Evolutionary conservation across 2,113 vertebrate genomes (phyloP), one percentile per base, ranked within the genome.

Genomic region (Hymenochirus boettgeri): DNA sequence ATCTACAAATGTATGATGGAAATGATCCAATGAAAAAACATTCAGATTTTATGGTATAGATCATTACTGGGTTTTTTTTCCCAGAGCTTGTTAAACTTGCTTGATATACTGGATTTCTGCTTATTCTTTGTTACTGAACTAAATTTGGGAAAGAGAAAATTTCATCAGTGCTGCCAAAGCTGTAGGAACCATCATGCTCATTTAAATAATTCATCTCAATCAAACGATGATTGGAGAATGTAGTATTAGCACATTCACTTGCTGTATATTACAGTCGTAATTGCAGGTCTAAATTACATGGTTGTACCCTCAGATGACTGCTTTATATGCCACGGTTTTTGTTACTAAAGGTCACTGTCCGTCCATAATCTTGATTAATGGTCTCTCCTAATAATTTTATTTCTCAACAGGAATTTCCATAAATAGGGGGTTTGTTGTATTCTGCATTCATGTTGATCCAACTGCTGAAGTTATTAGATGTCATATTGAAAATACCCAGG

Each of bases 231-330:
- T 13, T 26, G 31, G 52, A 64, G 35, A 65, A 65, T 56, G 35
- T 31, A 19, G 39, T 54, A 37, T 47, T 65, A 65, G 52, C 47
- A 19, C 62, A 55, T 56, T 65, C 46, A 15, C 54, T 55, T 18
- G 31, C 52, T 56, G 39, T 64, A 64, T 55, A 64, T 64, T 39
- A 54, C 33, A 55, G 10, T 42, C 21, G 53, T 56, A 64, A 64
- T 56, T 55, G 62, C 62, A 64, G 58, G 35, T 35, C 24, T 55
- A 46, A 55, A 53, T 64, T n/a, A 51, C 29, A 35, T 52, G 17
- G 25, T 13, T 55, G 18, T 64, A 19, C 35, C 52, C 52, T 55
- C 52, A 46, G 47, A 53, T 62, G 61, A 53, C 48, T 53, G 51
- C 25, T 45, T 55, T n/a, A 29, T 55, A 21, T 45, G 39, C 25